A percentile compares a stretch with the other conserved stretches of the same genome.
Conservation (phyloP, 2,797 vertebrate species). For the Diplodus sargus region DNA sequence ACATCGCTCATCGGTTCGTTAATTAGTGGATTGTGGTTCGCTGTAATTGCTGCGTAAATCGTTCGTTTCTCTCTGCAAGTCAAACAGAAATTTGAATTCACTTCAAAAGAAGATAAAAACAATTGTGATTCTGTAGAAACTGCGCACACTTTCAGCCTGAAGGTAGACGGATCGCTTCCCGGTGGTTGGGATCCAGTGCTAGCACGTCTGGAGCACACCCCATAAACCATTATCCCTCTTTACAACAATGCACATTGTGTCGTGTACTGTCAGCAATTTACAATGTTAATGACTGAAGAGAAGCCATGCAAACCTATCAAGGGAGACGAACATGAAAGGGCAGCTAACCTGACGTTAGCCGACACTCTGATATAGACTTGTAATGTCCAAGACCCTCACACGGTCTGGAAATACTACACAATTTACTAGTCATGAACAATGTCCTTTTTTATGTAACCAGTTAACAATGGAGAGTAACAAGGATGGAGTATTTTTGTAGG, state of each 20-base stretch:
- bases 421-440: no score
- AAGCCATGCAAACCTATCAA: not conserved
- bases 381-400: no score
- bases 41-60: not conserved
- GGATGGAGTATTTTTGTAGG: no score
- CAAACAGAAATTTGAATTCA: not conserved
- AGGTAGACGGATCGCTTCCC: not conserved
- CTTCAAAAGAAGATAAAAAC: not conserved
- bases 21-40: conserved; percentile 1
- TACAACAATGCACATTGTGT: not conserved
- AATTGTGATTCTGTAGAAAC: not conserved
- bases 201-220: not conserved
- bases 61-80: not conserved
- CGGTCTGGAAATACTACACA: no score
- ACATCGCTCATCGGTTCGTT: conserved; percentile 32
- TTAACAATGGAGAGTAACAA: no score
- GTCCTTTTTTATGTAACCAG: no score
- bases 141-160: not conserved
- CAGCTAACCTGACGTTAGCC: no score
- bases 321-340: not conserved
- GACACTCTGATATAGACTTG: no score
- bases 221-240: not conserved
- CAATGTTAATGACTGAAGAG: not conserved
- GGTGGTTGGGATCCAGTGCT: not conserved
- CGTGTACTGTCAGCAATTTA: not conserved